phyloP scores from a whole-genome alignment of 2,797 vertebrate species.

The Graptemys geographica region DNA sequence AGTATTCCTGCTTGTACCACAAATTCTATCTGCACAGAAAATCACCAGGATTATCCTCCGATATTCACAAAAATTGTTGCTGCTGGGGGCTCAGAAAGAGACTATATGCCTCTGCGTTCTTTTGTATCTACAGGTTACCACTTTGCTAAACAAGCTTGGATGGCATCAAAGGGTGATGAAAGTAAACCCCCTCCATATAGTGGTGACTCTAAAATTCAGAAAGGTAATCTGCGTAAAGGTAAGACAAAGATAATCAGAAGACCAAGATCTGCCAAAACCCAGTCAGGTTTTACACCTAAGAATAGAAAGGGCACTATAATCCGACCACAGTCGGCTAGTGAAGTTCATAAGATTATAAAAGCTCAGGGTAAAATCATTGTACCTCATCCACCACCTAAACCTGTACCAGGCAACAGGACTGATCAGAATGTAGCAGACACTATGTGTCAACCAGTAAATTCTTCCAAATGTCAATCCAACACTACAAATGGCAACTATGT shows the following conservation, averaged over 20 bases:
- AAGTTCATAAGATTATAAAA: slow-evolving; percentile 80
- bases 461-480: slow-evolving; percentile 62
- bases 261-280: slow-evolving; percentile 74
- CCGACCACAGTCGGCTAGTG: slow-evolving; percentile 81
- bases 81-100: slow-evolving; percentile 68
- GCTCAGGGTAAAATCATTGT: slow-evolving; percentile 81
- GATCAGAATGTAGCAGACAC: slow-evolving; percentile 29
- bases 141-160: slow-evolving; percentile 87
- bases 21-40: slow-evolving; percentile 69
- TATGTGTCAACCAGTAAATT: slow-evolving; percentile 44
- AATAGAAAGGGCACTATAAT: slow-evolving; percentile 83
- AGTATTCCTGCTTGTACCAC: slow-evolving; percentile 39
- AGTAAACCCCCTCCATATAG: slow-evolving; percentile 54
- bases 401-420: slow-evolving; percentile 58
- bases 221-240: slow-evolving; percentile 56
- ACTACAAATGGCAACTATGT: slow-evolving; percentile 6
- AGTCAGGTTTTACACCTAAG: slow-evolving; percentile 54
- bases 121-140: slow-evolving; percentile 74
- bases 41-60: slow-evolving; percentile 60
- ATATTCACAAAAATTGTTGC: slow-evolving; percentile 50
- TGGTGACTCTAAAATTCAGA: slow-evolving; percentile 76
- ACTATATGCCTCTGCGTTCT: slow-evolving; percentile 57
- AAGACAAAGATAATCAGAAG: slow-evolving; percentile 77
- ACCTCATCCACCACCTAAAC: slow-evolving; percentile 85
- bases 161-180: slow-evolving; percentile 82